Percentiles rank a stretch among this genome's conserved stretches.
Evolutionary conservation across 1,140 invertebrate species (phyloP).

Genomic region (Drosophila micromelanica): DNA sequence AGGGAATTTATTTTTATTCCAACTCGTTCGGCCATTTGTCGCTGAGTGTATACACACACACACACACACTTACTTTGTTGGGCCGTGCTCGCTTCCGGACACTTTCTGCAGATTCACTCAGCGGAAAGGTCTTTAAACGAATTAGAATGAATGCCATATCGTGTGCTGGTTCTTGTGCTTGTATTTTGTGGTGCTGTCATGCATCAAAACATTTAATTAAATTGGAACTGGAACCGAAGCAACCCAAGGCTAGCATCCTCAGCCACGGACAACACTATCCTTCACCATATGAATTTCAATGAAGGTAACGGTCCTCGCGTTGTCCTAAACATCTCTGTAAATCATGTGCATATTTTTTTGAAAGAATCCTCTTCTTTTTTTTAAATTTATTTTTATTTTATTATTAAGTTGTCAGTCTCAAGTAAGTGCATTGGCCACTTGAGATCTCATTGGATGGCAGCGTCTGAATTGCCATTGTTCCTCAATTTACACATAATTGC

Average conservation of each 20-base stretch:
- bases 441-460: conserved; percentile 32
- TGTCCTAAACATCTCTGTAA: conserved; percentile 55
- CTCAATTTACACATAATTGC: conserved; percentile 81
- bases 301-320: conserved; percentile 42
- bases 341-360: conserved; percentile 80
- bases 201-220: conserved; percentile 83
- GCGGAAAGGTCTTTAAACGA: conserved; percentile 73
- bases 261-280: conserved; percentile 28
- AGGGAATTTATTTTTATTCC: no score
- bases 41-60: background rate
- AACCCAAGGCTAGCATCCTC: conserved; percentile 35
- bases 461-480: conserved; percentile 68
- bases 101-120: conserved; percentile 45
- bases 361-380: conserved; percentile 42
- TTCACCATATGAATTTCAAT: conserved; percentile 70
- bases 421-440: conserved; percentile 21
- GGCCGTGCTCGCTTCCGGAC: background rate
- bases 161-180: conserved; percentile 28
- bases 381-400: conserved; percentile 23
- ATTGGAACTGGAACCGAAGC: conserved; percentile 68
- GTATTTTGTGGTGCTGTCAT: conserved; percentile 58
- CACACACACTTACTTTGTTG: background rate
- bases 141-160: conserved; percentile 67
- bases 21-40: background rate
- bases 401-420: conserved; percentile 13